Evolutionary conservation across 2,888 invertebrate species (phyloP), one percentile per base, ranked within the genome.

Genomic region (Calliopum simillimum): DNA sequence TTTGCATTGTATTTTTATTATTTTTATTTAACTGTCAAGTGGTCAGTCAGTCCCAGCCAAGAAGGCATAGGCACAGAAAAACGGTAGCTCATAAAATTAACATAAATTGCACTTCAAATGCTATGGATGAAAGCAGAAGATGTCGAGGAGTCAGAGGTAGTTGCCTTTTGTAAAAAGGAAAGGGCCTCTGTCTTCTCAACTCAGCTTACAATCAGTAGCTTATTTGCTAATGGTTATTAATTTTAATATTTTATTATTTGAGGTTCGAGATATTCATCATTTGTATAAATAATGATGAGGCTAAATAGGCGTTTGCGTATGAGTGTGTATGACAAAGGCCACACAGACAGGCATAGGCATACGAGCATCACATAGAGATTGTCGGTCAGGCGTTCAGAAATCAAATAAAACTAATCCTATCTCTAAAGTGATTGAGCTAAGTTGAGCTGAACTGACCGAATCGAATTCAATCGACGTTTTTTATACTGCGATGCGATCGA

Each of bases 351-450:
- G 19, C 21, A 13, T 44, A 44, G 13, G 44, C 19, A 12, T 23
- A 19, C 21, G 4, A 61, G 44, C 59, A 41, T 2, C 46, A 43
- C 43, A 44, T 25, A 61, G 44, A 61, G 25, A 46, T 8, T 12
- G 21, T 21, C 46, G 66, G 43, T 56, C 56, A 55, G 46, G 56
- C 47, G 46, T 66, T 47, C 21, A 61, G 71, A 76, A 78, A 74
- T 75, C 74, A 78, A 78, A 77, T 76, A 78, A 71, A 73, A 71
- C 77, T 78, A 78, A 78, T 78, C 78, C 77, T 76, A 72, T 71
- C 71, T 69, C 71, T 73, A 70, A 74, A 75, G 75, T 74, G 73
- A 71, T 74, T 73, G 70, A 72, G 73, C 66, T 67, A 68, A 66
- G 49, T 44, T 13, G 19, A 53, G 23, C 16, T 53, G 23, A 53